Conservation (phyloP, 2,888 invertebrate species). For the Atethmia centrago region DNA sequence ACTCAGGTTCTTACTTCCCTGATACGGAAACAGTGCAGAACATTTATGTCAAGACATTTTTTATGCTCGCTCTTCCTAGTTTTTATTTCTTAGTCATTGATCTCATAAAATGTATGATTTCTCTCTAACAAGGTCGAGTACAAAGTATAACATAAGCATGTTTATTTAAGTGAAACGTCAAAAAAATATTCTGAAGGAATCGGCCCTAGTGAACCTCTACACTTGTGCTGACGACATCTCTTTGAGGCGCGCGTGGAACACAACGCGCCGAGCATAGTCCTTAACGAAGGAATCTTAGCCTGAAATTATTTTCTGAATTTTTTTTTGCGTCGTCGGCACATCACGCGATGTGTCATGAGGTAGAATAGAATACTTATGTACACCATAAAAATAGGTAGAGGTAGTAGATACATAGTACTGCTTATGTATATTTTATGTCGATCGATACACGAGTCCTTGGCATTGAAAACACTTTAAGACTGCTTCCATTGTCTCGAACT, state of each 20-base stretch:
- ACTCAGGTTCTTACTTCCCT: constrained; percentile 24
- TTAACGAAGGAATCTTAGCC: constrained; percentile 31
- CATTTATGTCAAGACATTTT: constrained; percentile 9
- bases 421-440: constrained; percentile 50
- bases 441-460: constrained; percentile 59
- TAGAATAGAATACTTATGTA: too few relatives aligned
- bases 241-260: too few relatives aligned
- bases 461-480: constrained; percentile 60
- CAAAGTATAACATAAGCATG: constrained; percentile 12
- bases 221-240: too few relatives aligned
- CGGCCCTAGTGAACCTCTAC: too few relatives aligned
- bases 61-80: constrained; percentile 22
- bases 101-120: constrained; percentile 40
- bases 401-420: constrained; percentile 21
- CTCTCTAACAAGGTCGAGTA: constrained; percentile 45
- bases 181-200: constrained; percentile 28
- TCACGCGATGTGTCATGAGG: constrained; percentile 56
- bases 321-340: constrained; percentile 25
- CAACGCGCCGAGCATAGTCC: too few relatives aligned
- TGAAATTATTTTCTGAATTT: constrained; percentile 26
- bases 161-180: constrained; percentile 14
- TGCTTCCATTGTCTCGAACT: constrained; percentile 48
- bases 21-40: constrained; percentile 14
- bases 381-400: too few relatives aligned
- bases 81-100: constrained; percentile 26